Conservation (phyloP, 2,888 invertebrate genomes). For the Tribolium freemani region DNA sequence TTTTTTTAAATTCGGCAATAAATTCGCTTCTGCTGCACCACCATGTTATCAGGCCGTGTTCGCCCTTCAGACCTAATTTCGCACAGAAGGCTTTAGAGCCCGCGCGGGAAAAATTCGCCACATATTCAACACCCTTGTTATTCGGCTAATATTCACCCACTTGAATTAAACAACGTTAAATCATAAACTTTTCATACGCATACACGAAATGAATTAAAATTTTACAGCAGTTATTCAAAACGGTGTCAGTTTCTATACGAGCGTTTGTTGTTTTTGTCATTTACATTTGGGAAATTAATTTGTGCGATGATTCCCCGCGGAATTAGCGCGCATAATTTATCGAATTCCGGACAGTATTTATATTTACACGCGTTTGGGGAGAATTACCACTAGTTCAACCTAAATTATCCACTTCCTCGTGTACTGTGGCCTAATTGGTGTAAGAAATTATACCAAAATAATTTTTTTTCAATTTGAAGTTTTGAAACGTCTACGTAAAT, state of each 20-base stretch:
- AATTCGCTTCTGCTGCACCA: neutral
- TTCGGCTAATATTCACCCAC: conserved; percentile 51
- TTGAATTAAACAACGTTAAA: conserved; percentile 62
- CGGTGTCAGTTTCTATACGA: conserved; percentile 54
- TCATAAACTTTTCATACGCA: conserved; percentile 64
- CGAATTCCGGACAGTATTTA: conserved; percentile 44
- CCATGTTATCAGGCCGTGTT: neutral
- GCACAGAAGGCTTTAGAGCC: conserved; percentile 30
- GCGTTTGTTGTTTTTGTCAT: conserved; percentile 59
- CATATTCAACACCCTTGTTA: conserved; percentile 46
- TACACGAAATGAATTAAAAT: conserved; percentile 66
- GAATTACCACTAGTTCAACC: conserved; percentile 29
- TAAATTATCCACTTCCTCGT: neutral
- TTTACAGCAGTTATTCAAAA: conserved; percentile 62
- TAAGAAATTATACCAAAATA: neutral
- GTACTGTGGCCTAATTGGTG: neutral
- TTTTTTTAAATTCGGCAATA: neutral
- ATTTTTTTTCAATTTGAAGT: no score
- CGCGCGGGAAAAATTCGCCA: conserved; percentile 57
- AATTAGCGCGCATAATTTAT: conserved; percentile 47
- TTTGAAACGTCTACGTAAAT: no score
- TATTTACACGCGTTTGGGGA: conserved; percentile 45
- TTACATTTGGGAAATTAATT: conserved; percentile 61
- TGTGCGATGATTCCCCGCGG: conserved; percentile 44
- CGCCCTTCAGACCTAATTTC: conserved; percentile 16